phyloP scores from a whole-genome alignment of 2,797 vertebrate species.

The Poecilia velifera region DNA sequence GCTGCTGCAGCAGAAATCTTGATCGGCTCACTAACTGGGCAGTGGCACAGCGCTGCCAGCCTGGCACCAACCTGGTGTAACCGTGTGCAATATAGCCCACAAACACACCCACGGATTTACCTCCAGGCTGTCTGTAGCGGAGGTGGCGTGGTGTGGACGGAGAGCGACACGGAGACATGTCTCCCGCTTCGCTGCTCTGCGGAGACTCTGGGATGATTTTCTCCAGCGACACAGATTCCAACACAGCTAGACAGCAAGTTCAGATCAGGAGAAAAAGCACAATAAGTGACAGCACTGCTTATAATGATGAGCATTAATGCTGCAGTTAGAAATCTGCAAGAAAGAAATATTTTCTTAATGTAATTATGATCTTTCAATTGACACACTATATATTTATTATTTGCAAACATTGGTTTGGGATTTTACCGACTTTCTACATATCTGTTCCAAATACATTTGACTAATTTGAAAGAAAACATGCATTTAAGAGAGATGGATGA shows the following conservation, averaged over 20 bases:
- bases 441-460: not conserved
- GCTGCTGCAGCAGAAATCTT: constrained; percentile 17
- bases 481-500: not conserved
- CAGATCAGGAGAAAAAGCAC: constrained; percentile 5
- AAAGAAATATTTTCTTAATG: not conserved
- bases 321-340: not conserved
- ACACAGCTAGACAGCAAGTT: constrained; percentile 81
- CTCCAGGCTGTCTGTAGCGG: constrained; percentile 91
- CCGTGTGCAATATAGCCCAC: constrained; percentile 40
- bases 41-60: constrained; percentile 21
- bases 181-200: constrained; percentile 83
- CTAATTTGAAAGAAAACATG: not conserved
- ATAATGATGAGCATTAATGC: constrained; percentile 5
- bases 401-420: not conserved
- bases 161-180: constrained; percentile 91
- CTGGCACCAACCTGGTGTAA: constrained; percentile 11
- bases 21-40: constrained; percentile 15
- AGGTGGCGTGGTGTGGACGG: constrained; percentile 95
- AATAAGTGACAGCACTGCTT: not conserved
- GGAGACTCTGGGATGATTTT: constrained; percentile 87
- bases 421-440: not conserved
- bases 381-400: not conserved
- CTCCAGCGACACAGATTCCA: constrained; percentile 89
- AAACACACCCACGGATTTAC: constrained; percentile 64
- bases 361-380: not conserved